Evolutionary conservation across 2,888 invertebrate genomes (phyloP), one percentile per base, ranked within the genome.

Genomic region (Apoda limacodes): DNA sequence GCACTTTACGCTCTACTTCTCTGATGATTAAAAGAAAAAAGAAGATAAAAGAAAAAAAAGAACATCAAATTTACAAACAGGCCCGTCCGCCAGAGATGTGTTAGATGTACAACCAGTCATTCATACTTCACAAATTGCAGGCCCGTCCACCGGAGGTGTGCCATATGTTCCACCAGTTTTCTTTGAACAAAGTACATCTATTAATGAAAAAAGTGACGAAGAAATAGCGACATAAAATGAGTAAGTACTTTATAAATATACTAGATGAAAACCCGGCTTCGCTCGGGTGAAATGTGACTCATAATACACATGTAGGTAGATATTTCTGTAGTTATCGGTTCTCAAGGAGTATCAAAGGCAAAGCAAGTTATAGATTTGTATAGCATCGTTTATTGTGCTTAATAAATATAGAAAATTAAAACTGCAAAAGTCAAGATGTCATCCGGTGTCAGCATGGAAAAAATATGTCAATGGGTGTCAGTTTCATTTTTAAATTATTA

Each of bases 271-370:
- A 34, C 37, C 35, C 39, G 39, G 34, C 35, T 38, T 32, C 33
- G 35, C 40, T 42, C 37, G 42, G 39, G 33, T 37, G 25, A 42
- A 37, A 35, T 37, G 13, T 34, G 35, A 42, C 35, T 42, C 35
- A 38, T 33, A 39, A 38, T 37, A 42, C 32, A 39, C 29, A 30
- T 38, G 25, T 38, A 35, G 34, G 28, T 38, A 44, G 25, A 42
- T 25, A 37, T 39, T 39, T 35, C 33, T 39, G 39, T 37, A 37
- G 37, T 31, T 28, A 35, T 30, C 39, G 38, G 35, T 40, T 38
- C 35, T 37, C 42, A 40, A 36, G 23, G 36, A 40, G 31, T 40
- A 40, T 38, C 36, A 39, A 40, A 37, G 32, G 34, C 10, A 25
- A 31, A 31, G 31, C 30, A 34, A 31, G 17, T 10, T 17, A 28